Conservation (phyloP, 2,797 vertebrate species). For the Halcyon badia region DNA sequence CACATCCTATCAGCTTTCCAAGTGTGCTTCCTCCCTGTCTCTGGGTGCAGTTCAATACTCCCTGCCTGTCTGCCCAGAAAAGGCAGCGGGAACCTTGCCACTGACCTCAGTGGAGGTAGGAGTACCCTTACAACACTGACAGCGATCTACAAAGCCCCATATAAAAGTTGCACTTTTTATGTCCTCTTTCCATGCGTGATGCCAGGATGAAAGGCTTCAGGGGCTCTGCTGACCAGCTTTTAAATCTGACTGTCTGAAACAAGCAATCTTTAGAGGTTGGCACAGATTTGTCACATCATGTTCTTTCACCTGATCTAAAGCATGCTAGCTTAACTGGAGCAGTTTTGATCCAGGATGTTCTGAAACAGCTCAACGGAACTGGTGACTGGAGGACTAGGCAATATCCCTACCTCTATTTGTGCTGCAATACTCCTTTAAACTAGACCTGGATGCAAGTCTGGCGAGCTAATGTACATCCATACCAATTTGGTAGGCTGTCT, state of each 20-base stretch:
- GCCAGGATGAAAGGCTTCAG: not conserved
- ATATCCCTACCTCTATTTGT: not conserved
- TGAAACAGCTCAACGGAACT: not conserved
- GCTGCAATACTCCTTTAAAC: conserved; percentile 9
- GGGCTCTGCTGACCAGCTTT: not conserved
- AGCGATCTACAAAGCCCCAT: not conserved
- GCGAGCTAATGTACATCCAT: conserved; percentile 22
- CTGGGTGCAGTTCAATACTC: not conserved
- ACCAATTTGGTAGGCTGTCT: conserved; percentile 40
- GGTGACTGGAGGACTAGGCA: not conserved
- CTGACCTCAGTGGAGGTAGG: not conserved
- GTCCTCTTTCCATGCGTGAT: not conserved
- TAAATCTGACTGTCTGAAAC: not conserved
- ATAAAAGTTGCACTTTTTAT: not conserved
- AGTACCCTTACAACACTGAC: not conserved
- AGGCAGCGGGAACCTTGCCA: not conserved
- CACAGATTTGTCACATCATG: not conserved
- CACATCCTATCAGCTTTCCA: not conserved
- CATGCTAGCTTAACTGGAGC: not conserved
- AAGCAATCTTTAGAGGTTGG: not conserved
- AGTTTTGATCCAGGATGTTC: not conserved
- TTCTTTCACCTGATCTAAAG: conserved; percentile 13
- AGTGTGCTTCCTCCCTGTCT: not conserved
- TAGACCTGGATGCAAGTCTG: conserved; percentile 4
- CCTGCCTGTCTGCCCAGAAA: not conserved